Evolutionary conservation across 2,888 invertebrate genomes (phyloP).

Genomic region (Vannuccia rotundouncinata): DNA sequence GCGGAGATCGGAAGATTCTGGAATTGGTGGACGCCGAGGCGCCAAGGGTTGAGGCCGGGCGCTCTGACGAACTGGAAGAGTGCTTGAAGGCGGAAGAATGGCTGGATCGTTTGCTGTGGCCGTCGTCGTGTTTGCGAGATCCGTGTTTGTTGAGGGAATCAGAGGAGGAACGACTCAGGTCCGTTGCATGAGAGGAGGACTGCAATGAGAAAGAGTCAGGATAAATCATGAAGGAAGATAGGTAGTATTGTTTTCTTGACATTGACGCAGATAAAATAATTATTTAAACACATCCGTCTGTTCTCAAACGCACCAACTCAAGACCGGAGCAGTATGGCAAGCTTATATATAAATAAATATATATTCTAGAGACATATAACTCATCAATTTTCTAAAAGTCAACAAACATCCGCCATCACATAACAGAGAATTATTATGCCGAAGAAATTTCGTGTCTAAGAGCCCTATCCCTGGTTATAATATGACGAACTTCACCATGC

Average conservation of each 20-base stretch:
- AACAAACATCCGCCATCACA: slow-evolving; percentile 23
- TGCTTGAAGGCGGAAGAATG: background rate
- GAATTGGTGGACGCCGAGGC: background rate
- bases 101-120: background rate
- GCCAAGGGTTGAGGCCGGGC: background rate
- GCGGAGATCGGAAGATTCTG: background rate
- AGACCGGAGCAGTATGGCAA: background rate
- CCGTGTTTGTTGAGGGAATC: background rate
- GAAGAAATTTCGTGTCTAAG: slow-evolving; percentile 17
- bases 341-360: slow-evolving; percentile 1
- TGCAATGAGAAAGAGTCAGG: background rate
- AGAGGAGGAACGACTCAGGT: background rate
- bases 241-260: background rate
- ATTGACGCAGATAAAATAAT: slow-evolving; percentile 9
- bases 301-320: background rate
- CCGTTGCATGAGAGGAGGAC: background rate
- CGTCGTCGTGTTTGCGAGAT: background rate
- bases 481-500: too few relatives aligned
- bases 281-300: slow-evolving; percentile 15
- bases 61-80: background rate
- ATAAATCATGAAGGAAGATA: too few relatives aligned
- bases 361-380: too few relatives aligned
- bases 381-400: slow-evolving; percentile 24
- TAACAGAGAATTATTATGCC: slow-evolving; percentile 17
- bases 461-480: too few relatives aligned